Evolutionary conservation across 1,140 invertebrate genomes (phyloP), one percentile per base, ranked within the genome.

Genomic region (Rhagoletis pomonella): DNA sequence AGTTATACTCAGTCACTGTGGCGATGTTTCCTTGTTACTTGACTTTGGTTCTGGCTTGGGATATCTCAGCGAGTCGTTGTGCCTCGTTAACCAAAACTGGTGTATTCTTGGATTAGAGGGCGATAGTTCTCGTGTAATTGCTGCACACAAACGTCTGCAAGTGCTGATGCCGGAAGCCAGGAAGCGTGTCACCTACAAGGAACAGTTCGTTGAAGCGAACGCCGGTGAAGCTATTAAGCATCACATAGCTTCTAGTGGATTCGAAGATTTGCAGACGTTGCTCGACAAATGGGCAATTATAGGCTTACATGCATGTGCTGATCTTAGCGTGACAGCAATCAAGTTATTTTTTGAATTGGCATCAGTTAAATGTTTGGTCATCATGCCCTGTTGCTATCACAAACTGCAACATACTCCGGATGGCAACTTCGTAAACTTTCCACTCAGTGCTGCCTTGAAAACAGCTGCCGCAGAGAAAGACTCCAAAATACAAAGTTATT

Each of bases 311-410:
- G 96, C 97, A 9, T 98, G 97, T 93, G 97, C 96, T 0, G 97
- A 98, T 93, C 94, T 98, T 47, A 96, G 96, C 86, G 94, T 97
- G 12, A 95, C 95, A 42, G 95, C 96, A 39, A 94, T 97, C 14
- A 94, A 95, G 90, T 93, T 97, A 89, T 98, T 97, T 94, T 89
- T 95, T 17, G 93, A 95, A 89, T 95, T 96, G 93, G 90, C 94
- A 44, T 90, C 93, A 50, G 95, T 95, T 4, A 93, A 94, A 84
- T 92, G 94, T 29, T 89, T 97, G 14, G 94, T 96, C 65, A 94
- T 97, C 60, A 95, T 98, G 92, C 96, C 97, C 6, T 98, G 97
- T 90, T 98, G 97, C 90, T 98, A 98, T 90, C 97, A 98, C 93
- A 97, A 97, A 92, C 93, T 97, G 87, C 89, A 90, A 1, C 85